Conservation (phyloP, 92 coral and sea anemone genomes). For the Siderastrea radians region DNA sequence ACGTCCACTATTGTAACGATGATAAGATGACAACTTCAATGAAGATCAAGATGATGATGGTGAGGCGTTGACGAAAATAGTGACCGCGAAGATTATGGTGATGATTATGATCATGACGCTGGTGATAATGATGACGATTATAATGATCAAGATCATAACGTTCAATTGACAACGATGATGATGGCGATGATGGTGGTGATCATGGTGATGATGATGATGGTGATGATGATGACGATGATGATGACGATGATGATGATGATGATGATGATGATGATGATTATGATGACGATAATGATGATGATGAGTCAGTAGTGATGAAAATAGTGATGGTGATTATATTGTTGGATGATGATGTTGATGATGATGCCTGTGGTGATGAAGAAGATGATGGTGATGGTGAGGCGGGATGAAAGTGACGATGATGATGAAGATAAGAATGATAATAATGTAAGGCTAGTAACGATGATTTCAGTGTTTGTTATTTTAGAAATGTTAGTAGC, state of each 20-base stretch:
- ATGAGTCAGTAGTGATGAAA: not conserved
- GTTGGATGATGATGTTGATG: not conserved
- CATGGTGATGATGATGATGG: too few relatives aligned
- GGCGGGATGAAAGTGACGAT: not conserved
- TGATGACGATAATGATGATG: not conserved
- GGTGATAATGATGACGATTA: not conserved
- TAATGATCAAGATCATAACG: conserved; percentile 3
- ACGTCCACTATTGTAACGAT: too few relatives aligned
- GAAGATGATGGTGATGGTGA: not conserved
- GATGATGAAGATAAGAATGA: too few relatives aligned
- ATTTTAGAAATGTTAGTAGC: too few relatives aligned
- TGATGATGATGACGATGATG: not conserved
- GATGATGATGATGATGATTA: not conserved
- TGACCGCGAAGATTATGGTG: too few relatives aligned
- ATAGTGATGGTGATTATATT: too few relatives aligned
- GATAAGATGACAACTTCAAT: too few relatives aligned
- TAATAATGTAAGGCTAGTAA: too few relatives aligned
- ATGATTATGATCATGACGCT: too few relatives aligned
- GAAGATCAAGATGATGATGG: too few relatives aligned
- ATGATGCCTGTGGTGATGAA: not conserved
- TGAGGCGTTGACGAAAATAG: too few relatives aligned
- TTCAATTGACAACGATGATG: not conserved
- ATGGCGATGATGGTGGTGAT: not conserved
- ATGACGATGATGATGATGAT: not conserved
- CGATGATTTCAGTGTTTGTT: too few relatives aligned